Conservation (phyloP, 2,797 vertebrate species). For the Artibeus jamaicensis region DNA sequence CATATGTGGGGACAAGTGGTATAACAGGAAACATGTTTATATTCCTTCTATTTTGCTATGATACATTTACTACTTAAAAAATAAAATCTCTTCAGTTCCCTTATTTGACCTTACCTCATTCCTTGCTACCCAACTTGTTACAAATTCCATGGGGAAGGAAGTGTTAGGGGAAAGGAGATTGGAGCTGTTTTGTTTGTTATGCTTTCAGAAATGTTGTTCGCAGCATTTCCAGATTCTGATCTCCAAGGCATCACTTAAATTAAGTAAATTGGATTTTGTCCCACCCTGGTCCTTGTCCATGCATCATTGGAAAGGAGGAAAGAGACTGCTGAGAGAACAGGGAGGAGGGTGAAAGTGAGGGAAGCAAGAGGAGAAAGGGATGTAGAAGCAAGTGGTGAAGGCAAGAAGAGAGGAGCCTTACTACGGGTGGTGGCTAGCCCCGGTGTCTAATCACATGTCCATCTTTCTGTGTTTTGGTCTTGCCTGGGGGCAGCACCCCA, state of each 20-base stretch:
- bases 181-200: not conserved
- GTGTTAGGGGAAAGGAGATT: not conserved
- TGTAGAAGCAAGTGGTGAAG: not conserved
- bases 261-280: not conserved
- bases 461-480: not conserved
- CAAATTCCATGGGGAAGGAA: not conserved
- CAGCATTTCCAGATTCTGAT: constrained; percentile 53
- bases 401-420: not conserved
- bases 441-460: not conserved
- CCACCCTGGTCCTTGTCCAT: not conserved
- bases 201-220: constrained; percentile 22
- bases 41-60: not conserved
- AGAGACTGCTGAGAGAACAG: not conserved
- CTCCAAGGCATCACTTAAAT: constrained; percentile 56
- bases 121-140: not conserved
- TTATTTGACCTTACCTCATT: not conserved
- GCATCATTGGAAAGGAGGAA: not conserved
- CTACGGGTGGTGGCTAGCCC: not conserved
- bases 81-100: not conserved
- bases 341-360: not conserved
- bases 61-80: not conserved
- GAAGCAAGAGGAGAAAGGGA: not conserved
- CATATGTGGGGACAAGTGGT: no score
- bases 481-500: not conserved
- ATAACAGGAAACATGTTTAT: not conserved